Evolutionary conservation across 2,888 invertebrate genomes (phyloP).

Genomic region (Syritta pipiens): DNA sequence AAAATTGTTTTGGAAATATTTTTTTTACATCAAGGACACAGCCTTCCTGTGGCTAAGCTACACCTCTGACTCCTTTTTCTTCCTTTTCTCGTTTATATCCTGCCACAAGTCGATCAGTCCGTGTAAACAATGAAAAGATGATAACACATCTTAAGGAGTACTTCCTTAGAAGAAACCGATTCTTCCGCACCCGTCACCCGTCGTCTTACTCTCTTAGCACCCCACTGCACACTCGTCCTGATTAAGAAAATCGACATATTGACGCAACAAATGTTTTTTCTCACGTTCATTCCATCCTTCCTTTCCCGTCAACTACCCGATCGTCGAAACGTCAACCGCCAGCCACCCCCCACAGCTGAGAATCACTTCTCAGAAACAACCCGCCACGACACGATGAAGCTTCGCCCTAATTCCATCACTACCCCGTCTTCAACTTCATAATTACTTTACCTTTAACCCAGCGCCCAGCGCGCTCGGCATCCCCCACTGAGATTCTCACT

Average conservation of each 20-base stretch:
- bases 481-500: conserved; percentile 51
- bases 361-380: conserved; percentile 39
- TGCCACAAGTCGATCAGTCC: too few relatives aligned
- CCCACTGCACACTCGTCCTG: neutral
- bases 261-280: conserved; percentile 60
- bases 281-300: conserved; percentile 54
- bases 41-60: too few relatives aligned
- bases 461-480: too few relatives aligned
- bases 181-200: too few relatives aligned
- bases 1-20: too few relatives aligned
- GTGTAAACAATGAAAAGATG: too few relatives aligned
- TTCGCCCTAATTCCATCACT: conserved; percentile 43
- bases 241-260: conserved; percentile 12
- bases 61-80: too few relatives aligned
- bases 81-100: too few relatives aligned
- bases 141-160: too few relatives aligned
- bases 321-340: neutral
- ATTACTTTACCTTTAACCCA: conserved; percentile 49
- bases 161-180: too few relatives aligned
- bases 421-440: conserved; percentile 45
- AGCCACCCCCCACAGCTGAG: conserved; percentile 65
- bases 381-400: conserved; percentile 14
- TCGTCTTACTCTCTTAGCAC: neutral
- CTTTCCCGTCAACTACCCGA: too few relatives aligned
- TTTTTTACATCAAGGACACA: too few relatives aligned